These are phyloP conservation scores for Coendou prehensilis DNA, from an alignment of 2,797 vertebrate species.

Conservation along the genomic window DNA sequence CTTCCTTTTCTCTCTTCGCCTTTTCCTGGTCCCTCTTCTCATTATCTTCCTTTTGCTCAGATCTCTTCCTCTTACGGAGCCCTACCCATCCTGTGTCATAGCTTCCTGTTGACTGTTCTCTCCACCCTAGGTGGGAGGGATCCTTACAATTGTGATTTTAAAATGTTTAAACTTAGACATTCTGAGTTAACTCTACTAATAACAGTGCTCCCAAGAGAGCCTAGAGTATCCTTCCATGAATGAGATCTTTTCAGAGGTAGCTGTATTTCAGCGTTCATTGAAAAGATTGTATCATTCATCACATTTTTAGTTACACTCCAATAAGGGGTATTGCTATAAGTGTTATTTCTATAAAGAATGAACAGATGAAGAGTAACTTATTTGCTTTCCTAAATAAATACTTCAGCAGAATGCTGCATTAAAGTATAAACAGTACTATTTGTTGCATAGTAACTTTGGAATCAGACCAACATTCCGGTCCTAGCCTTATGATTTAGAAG, in stretches of 20 bases:
- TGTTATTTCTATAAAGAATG: conserved; percentile 46
- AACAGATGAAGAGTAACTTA: neutral
- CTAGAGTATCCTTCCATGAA: neutral
- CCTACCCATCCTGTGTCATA: conserved; percentile 51
- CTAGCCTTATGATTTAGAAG: neutral
- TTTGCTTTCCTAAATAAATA: neutral
- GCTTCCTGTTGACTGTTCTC: conserved; percentile 66
- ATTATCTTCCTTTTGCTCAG: conserved; percentile 56
- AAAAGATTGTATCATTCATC: neutral
- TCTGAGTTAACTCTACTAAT: conserved; percentile 24
- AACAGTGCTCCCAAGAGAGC: neutral
- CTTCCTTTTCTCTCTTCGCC: neutral
- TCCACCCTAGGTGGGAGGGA: conserved; percentile 52
- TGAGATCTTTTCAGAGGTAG: conserved; percentile 16
- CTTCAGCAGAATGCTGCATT: neutral
- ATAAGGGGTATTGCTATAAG: neutral
- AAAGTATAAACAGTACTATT: neutral
- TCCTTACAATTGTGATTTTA: conserved; percentile 49
- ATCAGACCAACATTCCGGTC: neutral
- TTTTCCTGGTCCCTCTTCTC: neutral
- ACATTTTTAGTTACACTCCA: conserved; percentile 42
- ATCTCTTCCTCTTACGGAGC: conserved; percentile 68
- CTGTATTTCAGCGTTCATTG: neutral
- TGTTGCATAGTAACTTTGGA: neutral
- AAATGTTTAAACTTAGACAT: conserved; percentile 61